Evolutionary conservation across 2,888 invertebrate species (phyloP).

Genomic region (Masnerella sp.): DNA sequence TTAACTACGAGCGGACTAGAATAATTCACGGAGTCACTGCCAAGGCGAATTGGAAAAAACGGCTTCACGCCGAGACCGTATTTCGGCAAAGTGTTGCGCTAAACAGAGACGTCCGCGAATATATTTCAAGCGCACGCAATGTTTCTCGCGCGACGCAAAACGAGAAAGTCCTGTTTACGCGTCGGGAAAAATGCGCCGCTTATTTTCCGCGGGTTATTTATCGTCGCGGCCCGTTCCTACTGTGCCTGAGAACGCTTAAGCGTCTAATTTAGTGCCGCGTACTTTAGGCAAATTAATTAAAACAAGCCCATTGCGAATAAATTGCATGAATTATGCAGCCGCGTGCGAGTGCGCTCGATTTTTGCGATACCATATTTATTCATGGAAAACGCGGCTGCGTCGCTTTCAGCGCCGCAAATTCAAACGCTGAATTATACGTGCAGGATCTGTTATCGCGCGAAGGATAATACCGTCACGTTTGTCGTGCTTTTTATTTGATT

Average conservation of each 20-base stretch:
- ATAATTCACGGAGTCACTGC: slow-evolving; percentile 67
- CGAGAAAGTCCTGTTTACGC: slow-evolving; percentile 51
- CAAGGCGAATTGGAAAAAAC: slow-evolving; percentile 65
- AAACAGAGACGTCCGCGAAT: too few species aligned
- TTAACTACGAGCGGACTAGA: slow-evolving; percentile 60
- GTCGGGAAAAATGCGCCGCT: slow-evolving; percentile 26
- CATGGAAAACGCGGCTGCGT: slow-evolving; percentile 2
- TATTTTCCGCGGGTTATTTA: slow-evolving; percentile 41
- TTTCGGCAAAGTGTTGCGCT: slow-evolving; percentile 49
- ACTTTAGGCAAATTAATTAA: slow-evolving; percentile 49
- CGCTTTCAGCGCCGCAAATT: slow-evolving; percentile 28
- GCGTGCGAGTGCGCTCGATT: slow-evolving; percentile 7
- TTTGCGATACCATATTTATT: slow-evolving; percentile 23
- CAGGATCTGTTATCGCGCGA: slow-evolving; percentile 2
- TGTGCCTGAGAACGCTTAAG: slow-evolving; percentile 32
- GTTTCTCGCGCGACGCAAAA: slow-evolving; percentile 29
- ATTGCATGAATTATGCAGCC: slow-evolving; percentile 27
- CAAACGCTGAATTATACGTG: slow-evolving; percentile 23
- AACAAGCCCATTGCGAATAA: slow-evolving; percentile 31
- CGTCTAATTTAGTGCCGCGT: slow-evolving; percentile 26
- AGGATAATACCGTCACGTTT: slow-evolving; percentile 16
- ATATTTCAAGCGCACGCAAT: too few species aligned
- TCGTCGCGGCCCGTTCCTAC: slow-evolving; percentile 16
- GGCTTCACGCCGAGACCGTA: slow-evolving; percentile 27
- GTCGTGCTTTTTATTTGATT: slow-evolving; percentile 1